These are phyloP conservation scores for Salpingus planirostris DNA, from an alignment of 2,888 invertebrate species.

Conservation along the genomic window DNA sequence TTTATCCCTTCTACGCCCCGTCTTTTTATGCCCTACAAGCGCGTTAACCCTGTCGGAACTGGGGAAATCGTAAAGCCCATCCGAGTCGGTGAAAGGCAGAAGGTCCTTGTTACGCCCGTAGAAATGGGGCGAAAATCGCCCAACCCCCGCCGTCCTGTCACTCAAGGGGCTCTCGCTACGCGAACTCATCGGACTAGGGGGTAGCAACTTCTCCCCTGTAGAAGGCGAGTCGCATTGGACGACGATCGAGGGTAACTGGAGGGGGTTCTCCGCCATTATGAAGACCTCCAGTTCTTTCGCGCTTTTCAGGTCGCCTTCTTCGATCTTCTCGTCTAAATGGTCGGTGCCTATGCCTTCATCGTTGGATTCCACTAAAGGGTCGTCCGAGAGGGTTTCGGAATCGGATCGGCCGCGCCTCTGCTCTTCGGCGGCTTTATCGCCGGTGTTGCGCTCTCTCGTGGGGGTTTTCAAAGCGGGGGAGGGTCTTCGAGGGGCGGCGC, in stretches of 20 bases:
- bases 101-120: slow-evolving; percentile 55
- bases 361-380: slow-evolving; percentile 60
- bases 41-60: slow-evolving; percentile 57
- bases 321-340: slow-evolving; percentile 58
- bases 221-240: slow-evolving; percentile 45
- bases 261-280: slow-evolving; percentile 20
- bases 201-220: slow-evolving; percentile 35
- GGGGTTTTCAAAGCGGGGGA: slow-evolving; percentile 55
- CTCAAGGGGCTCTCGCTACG: slow-evolving; percentile 71
- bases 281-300: slow-evolving; percentile 54
- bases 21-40: slow-evolving; percentile 47
- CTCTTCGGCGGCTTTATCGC: slow-evolving; percentile 30
- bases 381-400: slow-evolving; percentile 66
- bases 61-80: slow-evolving; percentile 71
- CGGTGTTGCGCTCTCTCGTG: slow-evolving; percentile 20
- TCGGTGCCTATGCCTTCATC: slow-evolving; percentile 74
- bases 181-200: slow-evolving; percentile 72
- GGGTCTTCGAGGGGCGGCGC: slow-evolving; percentile 42
- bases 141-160: slow-evolving; percentile 56
- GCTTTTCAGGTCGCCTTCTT: slow-evolving; percentile 58
- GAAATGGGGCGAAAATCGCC: slow-evolving; percentile 62
- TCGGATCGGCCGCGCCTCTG: slow-evolving; percentile 57
- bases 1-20: slow-evolving; percentile 54
- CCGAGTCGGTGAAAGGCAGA: slow-evolving; percentile 68
- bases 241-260: slow-evolving; percentile 53